phyloP scores from a whole-genome alignment of 1,140 invertebrate species.

The Habropoda laboriosa region DNA sequence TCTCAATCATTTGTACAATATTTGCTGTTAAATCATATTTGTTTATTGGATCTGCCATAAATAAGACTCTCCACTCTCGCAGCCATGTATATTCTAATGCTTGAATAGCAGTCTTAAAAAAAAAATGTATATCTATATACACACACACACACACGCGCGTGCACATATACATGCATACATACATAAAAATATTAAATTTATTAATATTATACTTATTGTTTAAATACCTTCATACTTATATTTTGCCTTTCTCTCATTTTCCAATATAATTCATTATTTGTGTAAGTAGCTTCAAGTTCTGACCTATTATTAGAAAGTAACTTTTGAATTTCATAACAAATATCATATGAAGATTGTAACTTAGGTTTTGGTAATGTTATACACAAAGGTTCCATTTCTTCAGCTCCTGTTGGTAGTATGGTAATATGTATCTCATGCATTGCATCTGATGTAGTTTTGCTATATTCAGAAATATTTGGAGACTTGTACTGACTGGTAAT shows the following conservation, averaged over 20 bases:
- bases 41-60: constrained; percentile 83
- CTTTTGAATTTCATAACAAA: constrained; percentile 72
- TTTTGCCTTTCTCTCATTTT: constrained; percentile 82
- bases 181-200: not conserved
- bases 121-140: no score
- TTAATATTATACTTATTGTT: not conserved
- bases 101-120: constrained; percentile 83
- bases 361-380: constrained; percentile 80
- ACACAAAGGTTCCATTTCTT: constrained; percentile 77
- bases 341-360: constrained; percentile 70
- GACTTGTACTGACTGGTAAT: constrained; percentile 82
- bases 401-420: constrained; percentile 80
- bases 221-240: constrained; percentile 82
- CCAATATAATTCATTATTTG: constrained; percentile 82
- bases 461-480: constrained; percentile 74
- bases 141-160: constrained; percentile 1
- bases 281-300: constrained; percentile 71
- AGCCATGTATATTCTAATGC: constrained; percentile 85
- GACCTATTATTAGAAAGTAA: constrained; percentile 72
- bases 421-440: constrained; percentile 82
- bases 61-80: constrained; percentile 84
- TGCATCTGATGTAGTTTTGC: constrained; percentile 72
- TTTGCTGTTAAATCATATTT: constrained; percentile 63
- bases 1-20: constrained; percentile 78
- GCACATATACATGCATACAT: not conserved